Base-by-base conservation (phyloP, 2,888 invertebrate species). In the Unio pictorum region DNA sequence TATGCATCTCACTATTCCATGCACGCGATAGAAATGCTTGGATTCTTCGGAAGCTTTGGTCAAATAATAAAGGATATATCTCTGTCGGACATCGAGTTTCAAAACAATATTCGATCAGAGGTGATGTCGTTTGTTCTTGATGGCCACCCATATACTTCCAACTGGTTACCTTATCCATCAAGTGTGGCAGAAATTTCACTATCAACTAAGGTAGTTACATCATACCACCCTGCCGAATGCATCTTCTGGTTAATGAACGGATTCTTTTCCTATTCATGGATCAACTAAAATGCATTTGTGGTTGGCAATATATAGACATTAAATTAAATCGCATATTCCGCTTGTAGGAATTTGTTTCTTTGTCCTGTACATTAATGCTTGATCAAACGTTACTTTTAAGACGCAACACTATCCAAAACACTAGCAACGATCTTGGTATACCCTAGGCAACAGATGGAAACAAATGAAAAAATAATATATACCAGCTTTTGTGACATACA, bases 191-290 rank as follows among this genome's bases (percentile, higher is more conserved):
- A 81, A 11, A 64, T 86, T 28, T 66, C 67, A 17, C 67, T 65
- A 26, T 69, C 73, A 17, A 76, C 80, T 5, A 71, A 74, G 8
- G 66, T 66, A 3, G 68, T 69, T 18, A 64, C 58, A 8, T 67
- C 71, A 26, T 81, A 80, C 66, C 79, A 83, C 64, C 62, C 70
- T 30, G 72, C 69, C n/a, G 73, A 82, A 56, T 84, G 86, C 68
- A 68, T 73, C 5, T 81, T 83, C 61, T 85, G 84, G 84, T 69
- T 72, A 8, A 71, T 71, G 15, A 75, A 81, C 55, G 78, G 76
- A 17, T 76, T 86, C 15, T 81, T 78, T 63, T 68, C 75, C 1
- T 86, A 85, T 65, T 79, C 80, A 3, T 86, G 84, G 84, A 82
- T 85, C 30, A 83, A 83, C 69, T 81, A 73, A 72, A 45, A 15